Conservation (phyloP, 2,797 vertebrate species). For the Ctenopoma multispine region DNA sequence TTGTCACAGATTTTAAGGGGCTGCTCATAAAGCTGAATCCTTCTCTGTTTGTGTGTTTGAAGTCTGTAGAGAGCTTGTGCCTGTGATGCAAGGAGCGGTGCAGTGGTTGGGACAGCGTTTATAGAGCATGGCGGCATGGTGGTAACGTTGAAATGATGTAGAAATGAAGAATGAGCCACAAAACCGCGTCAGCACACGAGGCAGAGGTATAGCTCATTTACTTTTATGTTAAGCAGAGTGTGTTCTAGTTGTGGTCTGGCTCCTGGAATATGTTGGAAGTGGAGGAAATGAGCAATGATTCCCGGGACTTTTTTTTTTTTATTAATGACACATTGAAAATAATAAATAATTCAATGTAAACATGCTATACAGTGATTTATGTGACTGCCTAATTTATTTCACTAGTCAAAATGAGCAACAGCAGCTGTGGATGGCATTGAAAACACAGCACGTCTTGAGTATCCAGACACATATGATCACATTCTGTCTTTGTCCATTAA, state of each 20-base stretch:
- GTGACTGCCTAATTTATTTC: slow-evolving; percentile 31
- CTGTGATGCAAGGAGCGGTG: slow-evolving; percentile 24
- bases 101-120: slow-evolving; percentile 44
- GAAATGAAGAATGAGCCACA: slow-evolving; percentile 50
- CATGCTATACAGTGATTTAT: slow-evolving; percentile 36
- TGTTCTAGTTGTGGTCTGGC: slow-evolving; percentile 59
- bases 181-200: slow-evolving; percentile 56
- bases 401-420: slow-evolving; percentile 25
- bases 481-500: slow-evolving; percentile 83
- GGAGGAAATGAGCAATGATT: slow-evolving; percentile 51
- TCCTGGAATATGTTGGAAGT: slow-evolving; percentile 46
- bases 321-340: slow-evolving; percentile 48
- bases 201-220: slow-evolving; percentile 44
- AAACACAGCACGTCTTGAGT: slow-evolving; percentile 24
- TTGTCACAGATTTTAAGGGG: slow-evolving; percentile 35
- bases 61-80: slow-evolving; percentile 15
- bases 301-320: slow-evolving; percentile 11
- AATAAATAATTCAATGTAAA: slow-evolving; percentile 58
- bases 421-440: slow-evolving; percentile 35
- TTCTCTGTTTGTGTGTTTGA: slow-evolving; percentile 33
- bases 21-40: slow-evolving; percentile 31
- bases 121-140: slow-evolving; percentile 44
- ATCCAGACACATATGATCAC: slow-evolving; percentile 76
- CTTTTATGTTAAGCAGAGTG: slow-evolving; percentile 54
- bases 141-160: slow-evolving; percentile 38